These are phyloP conservation scores for Chalcis sispes DNA, from an alignment of 2,888 invertebrate genomes.

Conservation along the genomic window DNA sequence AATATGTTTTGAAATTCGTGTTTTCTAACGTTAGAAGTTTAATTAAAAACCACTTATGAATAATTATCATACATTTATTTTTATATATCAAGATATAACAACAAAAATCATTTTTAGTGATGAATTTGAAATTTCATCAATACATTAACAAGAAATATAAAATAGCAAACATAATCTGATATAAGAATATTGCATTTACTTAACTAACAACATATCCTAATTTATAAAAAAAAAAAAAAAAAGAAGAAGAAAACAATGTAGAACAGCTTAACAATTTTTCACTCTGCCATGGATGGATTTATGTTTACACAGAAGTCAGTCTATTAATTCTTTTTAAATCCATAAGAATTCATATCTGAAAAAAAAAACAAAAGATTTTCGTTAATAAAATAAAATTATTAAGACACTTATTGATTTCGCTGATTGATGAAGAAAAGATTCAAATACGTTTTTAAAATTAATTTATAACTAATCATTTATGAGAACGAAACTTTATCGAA, in stretches of 20 bases:
- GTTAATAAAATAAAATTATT: too few species aligned
- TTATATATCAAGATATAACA: too few species aligned
- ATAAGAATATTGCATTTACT: neutral
- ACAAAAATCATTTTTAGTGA: too few species aligned
- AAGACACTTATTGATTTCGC: too few species aligned
- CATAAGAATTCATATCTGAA: constrained; percentile 85
- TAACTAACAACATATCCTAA: constrained; percentile 3
- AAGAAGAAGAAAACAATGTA: constrained; percentile 8
- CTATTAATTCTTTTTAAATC: constrained; percentile 80
- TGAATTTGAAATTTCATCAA: constrained; percentile 37
- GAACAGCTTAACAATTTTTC: constrained; percentile 8
- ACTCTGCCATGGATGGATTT: constrained; percentile 13
- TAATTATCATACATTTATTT: too few species aligned
- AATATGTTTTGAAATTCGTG: too few species aligned
- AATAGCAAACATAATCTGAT: constrained; percentile 4
- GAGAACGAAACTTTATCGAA: too few species aligned
- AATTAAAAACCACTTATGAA: too few species aligned
- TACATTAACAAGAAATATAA: constrained; percentile 33
- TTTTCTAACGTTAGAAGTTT: too few species aligned
- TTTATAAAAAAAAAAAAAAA: constrained; percentile 25
- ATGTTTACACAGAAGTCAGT: constrained; percentile 25
- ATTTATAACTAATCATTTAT: too few species aligned
- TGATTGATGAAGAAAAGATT: too few species aligned
- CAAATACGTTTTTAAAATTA: too few species aligned
- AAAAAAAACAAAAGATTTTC: constrained; percentile 70